Evolutionary conservation across 2,888 invertebrate species (phyloP), one percentile per base, ranked within the genome.

Genomic region (Ormia ochracea): DNA sequence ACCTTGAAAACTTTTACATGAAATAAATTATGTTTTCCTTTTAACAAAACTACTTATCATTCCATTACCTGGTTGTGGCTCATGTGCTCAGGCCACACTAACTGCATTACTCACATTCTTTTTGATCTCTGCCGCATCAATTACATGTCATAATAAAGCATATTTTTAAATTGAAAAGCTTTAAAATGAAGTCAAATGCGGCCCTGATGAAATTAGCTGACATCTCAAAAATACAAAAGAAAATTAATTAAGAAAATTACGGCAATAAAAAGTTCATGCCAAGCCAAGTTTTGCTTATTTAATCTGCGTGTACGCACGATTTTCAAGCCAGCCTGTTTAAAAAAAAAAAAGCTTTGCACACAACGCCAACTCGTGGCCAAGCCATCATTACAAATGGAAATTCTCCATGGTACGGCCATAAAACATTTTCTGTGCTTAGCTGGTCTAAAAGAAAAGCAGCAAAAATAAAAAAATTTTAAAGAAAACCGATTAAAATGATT

Each of bases 401-500:
- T 33, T 10, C 26, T 50, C 70, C 28, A 54, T 28, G 43, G 28
- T 36, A 19, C 28, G 69, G 26, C 4, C 23, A n/a, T 23, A 50
- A 38, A 41, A 1, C 5, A n/a, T 31, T 10, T n/a, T 10, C 21
- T 43, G 5, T 12, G 12, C 31, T 21, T 14, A 4, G 28, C 19
- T 21, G 36, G 36, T 31, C 36, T 9, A 28, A 28, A 19, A 28
- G 4, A 21, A 28, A 59, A 31, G 36, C 2, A 17, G 5, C 5
- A 3, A 28, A 21, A 4, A 14, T 12, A 54, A 10, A 45, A 48
- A 28, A 36, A 26, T 9, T 28, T 12, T 3, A 28, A 19, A 65
- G 23, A 61, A 56, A 66, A 68, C 43, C 36, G 56, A 61, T 70
- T 43, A 56, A 80, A 63, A 26, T 58, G 68, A 73, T 76, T 76